phyloP scores from a whole-genome alignment of 2,113 vertebrate genomes.

The Chaetura pelagica region DNA sequence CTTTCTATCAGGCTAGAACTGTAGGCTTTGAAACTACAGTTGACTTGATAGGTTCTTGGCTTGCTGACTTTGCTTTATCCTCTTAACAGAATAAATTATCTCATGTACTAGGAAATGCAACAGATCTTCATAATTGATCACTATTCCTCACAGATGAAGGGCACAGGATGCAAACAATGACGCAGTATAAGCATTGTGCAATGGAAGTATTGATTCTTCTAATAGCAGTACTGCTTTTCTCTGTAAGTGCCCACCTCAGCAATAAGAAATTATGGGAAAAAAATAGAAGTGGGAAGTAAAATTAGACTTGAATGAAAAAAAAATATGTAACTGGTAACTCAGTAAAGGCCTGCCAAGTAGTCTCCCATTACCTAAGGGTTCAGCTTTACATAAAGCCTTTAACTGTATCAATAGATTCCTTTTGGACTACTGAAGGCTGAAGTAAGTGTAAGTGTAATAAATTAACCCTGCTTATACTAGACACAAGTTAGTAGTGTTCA shows the following conservation, averaged over 20 bases:
- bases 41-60: not conserved
- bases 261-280: slow-evolving; percentile 33
- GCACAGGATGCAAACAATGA: slow-evolving; percentile 37
- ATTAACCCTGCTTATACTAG: not conserved
- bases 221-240: not conserved
- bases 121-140: slow-evolving; percentile 62
- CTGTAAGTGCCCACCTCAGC: slow-evolving; percentile 51
- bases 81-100: slow-evolving; percentile 50
- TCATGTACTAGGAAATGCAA: slow-evolving; percentile 30
- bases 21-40: not conserved
- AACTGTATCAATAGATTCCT: not conserved
- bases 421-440: not conserved
- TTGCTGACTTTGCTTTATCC: slow-evolving; percentile 56
- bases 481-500: not conserved
- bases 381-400: not conserved
- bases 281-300: slow-evolving; percentile 33
- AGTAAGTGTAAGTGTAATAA: not conserved
- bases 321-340: not conserved
- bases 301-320: not conserved
- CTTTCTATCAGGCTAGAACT: not conserved
- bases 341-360: not conserved
- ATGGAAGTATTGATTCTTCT: slow-evolving; percentile 54
- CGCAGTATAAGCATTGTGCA: not conserved
- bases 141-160: slow-evolving; percentile 25
- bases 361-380: not conserved